Evolutionary conservation across 2,888 invertebrate genomes (phyloP), one percentile per base, ranked within the genome.

Genomic region (Dryomyza anilis): DNA sequence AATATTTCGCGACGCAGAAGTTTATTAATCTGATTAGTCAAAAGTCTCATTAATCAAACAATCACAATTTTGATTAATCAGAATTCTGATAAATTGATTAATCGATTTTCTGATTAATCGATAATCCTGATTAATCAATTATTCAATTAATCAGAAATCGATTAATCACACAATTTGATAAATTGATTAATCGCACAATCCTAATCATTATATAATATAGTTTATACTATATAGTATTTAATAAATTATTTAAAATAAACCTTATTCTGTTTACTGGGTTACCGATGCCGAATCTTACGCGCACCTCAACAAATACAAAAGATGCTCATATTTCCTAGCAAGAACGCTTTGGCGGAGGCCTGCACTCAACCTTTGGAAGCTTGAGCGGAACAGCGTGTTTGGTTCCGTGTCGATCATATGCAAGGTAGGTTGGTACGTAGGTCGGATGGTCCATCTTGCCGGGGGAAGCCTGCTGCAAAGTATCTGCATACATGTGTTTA

Each of bases 401-500:
- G 39, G 39, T 7, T 12, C 39, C 12, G 39, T 39, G 14, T 12
- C 3, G n/a, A n/a, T n/a, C 39, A 12, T 2, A 2, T 12, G 39
- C 39, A 3, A n/a, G 39, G 3, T 12, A 39, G 39, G 33, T 8
- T 6, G 33, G 6, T 6, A 6, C 33, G 33, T 6, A 8, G 33
- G 33, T 8, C 7, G 7, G 7, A 12, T 12, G 33, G 33, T 33
- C 27, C 16, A 19, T 16, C 19, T 3, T 12, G 43, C 29, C 53
- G 29, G 61, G 60, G 29, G 43, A 53, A 43, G 52, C 61, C 61
- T 61, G 27, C 60, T 19, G 25, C 60, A 10, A 50, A 29, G 30
- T 64, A 43, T 48, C 65, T 61, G 57, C 55, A 56, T 69, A 78
- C 78, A 78, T 79, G 75, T 78, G 78, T 78, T 79, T 76, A 76